Evolutionary conservation across 2,113 vertebrate genomes (phyloP).

Genomic region (Sphyrna mokarran): DNA sequence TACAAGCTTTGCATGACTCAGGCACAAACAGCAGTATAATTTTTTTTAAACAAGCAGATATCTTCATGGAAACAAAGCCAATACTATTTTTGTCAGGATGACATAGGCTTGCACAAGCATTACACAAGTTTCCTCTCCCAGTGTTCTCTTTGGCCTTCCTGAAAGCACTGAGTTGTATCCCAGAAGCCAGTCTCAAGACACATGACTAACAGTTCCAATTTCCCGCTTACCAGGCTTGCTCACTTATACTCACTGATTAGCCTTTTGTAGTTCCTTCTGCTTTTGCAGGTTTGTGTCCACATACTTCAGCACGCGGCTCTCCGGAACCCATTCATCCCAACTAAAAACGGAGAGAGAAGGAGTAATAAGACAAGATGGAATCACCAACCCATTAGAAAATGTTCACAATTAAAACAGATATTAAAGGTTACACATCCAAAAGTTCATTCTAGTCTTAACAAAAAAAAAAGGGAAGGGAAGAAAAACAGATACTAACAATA

Average conservation of each 20-base stretch:
- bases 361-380: constrained; percentile 13
- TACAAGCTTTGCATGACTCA: neutral
- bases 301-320: constrained; percentile 98
- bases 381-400: neutral
- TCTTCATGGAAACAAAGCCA: neutral
- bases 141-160: neutral
- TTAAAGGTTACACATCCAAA: neutral
- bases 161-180: neutral
- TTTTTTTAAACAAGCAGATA: neutral
- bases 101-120: neutral
- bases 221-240: neutral
- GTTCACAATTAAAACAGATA: neutral
- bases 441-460: neutral
- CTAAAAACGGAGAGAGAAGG: constrained; percentile 53
- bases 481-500: neutral
- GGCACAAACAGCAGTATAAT: neutral
- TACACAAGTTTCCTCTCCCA: neutral
- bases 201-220: neutral
- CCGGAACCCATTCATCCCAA: constrained; percentile 99
- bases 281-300: constrained; percentile 98
- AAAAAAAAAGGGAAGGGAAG: neutral
- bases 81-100: neutral
- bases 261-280: constrained; percentile 98
- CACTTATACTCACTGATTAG: constrained; percentile 84
- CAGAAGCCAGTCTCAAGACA: neutral